Evolutionary conservation across 1,140 invertebrate genomes (phyloP).

Genomic region (Anastrepha obliqua): DNA sequence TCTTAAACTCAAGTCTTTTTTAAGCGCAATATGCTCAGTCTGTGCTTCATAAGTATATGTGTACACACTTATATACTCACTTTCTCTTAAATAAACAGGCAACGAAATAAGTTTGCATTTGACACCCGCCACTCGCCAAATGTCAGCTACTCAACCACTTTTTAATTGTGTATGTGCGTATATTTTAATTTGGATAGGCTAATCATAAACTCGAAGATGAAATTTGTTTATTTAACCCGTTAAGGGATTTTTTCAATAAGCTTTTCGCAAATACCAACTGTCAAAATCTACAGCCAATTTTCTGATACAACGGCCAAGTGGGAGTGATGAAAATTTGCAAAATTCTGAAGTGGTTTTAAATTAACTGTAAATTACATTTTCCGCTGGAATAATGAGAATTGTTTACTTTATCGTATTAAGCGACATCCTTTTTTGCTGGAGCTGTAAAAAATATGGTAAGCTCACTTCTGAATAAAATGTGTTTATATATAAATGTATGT

Average conservation of each 20-base stretch:
- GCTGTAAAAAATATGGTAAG: neutral
- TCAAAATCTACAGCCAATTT: neutral
- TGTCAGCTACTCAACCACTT: conserved; percentile 41
- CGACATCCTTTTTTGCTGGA: neutral
- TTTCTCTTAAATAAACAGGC: neutral
- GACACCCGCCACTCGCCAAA: conserved; percentile 18
- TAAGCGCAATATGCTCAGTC: too few relatives aligned
- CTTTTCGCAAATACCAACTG: neutral
- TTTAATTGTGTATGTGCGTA: neutral
- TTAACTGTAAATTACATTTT: neutral
- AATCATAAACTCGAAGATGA: neutral
- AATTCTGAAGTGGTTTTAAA: conserved; percentile 9
- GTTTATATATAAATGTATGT: neutral
- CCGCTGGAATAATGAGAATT: too few relatives aligned
- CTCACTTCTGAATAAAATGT: too few relatives aligned
- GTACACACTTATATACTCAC: neutral
- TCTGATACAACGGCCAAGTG: too few relatives aligned
- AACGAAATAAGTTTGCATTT: neutral
- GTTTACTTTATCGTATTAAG: too few relatives aligned
- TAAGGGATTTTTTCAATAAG: neutral
- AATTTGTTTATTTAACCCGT: neutral
- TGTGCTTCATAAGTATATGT: neutral
- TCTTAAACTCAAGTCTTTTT: neutral
- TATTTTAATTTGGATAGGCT: conserved; percentile 24
- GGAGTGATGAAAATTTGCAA: too few relatives aligned